phyloP scores from a whole-genome alignment of 1,140 invertebrate genomes.

The Drosophila quadrilineata region DNA sequence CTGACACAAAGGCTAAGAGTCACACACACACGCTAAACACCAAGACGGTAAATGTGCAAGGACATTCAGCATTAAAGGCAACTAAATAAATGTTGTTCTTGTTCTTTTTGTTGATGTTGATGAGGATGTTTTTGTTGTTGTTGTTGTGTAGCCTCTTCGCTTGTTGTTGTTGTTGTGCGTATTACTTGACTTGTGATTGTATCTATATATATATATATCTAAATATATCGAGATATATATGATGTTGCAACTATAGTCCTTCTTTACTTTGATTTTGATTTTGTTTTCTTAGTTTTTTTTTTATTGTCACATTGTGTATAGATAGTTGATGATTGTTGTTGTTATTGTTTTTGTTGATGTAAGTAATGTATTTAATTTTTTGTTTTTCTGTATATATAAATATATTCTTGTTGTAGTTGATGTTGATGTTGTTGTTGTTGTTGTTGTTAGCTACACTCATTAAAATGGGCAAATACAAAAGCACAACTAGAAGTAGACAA shows the following conservation, averaged over 20 bases:
- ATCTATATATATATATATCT: no score
- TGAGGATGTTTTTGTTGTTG: slow-evolving; percentile 19
- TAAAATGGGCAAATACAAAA: slow-evolving; percentile 79
- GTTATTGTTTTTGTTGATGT: slow-evolving; percentile 43
- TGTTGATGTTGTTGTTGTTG: slow-evolving; percentile 40
- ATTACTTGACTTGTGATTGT: slow-evolving; percentile 15
- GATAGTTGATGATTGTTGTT: slow-evolving; percentile 44
- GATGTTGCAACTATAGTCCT: slow-evolving; percentile 31
- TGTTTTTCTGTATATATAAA: no score
- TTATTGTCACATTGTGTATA: slow-evolving; percentile 77
- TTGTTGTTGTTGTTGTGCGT: slow-evolving; percentile 26
- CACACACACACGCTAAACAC: slow-evolving; percentile 28
- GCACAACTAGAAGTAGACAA: slow-evolving; percentile 77
- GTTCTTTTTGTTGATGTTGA: slow-evolving; percentile 14
- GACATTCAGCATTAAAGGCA: slow-evolving; percentile 25
- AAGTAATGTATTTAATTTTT: slow-evolving; percentile 6
- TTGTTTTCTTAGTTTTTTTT: slow-evolving; percentile 36
- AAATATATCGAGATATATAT: no score
- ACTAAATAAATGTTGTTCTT: slow-evolving; percentile 26
- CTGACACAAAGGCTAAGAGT: slow-evolving; percentile 3
- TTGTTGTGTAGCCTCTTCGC: no score
- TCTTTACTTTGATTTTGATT: neutral
- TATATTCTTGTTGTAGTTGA: slow-evolving; percentile 47
- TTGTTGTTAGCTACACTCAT: slow-evolving; percentile 65
- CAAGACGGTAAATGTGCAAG: slow-evolving; percentile 29